Percentiles rank a stretch among this genome's conserved stretches.
phyloP scores from a whole-genome alignment of 2,797 vertebrate species.

The Astyanax mexicanus region DNA sequence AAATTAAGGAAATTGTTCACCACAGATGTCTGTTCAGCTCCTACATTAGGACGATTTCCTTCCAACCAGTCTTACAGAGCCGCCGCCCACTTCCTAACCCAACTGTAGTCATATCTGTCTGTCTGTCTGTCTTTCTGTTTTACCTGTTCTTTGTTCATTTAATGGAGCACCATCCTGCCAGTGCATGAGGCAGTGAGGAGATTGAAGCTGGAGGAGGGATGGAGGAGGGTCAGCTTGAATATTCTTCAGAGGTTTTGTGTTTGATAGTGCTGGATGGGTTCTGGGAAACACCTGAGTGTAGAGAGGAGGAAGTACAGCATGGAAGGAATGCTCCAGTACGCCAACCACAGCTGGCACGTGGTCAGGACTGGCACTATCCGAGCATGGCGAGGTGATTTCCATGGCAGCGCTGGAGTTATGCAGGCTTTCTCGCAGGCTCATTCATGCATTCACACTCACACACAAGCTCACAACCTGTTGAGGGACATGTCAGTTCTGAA shows the following conservation, averaged over 20 bases:
- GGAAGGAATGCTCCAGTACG: slow-evolving; percentile 57
- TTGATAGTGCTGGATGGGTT: slow-evolving; percentile 35
- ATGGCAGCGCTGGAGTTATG: slow-evolving; percentile 5
- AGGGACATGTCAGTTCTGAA: neutral
- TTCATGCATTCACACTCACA: neutral
- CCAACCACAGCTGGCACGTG: slow-evolving; percentile 54
- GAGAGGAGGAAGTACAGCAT: slow-evolving; percentile 58
- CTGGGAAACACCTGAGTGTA: slow-evolving; percentile 55
- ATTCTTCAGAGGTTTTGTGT: neutral
- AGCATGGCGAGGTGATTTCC: neutral
- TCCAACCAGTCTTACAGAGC: neutral
- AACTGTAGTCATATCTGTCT: neutral
- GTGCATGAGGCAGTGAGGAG: neutral
- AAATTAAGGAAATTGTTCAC: slow-evolving; percentile 5
- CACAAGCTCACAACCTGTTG: neutral
- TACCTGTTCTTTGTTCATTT: neutral
- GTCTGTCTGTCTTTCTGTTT: neutral
- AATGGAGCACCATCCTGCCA: neutral
- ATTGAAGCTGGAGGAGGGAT: neutral
- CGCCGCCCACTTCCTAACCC: neutral
- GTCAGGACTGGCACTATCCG: slow-evolving; percentile 32
- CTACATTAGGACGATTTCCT: neutral
- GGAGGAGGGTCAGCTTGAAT: neutral
- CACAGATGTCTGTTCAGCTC: neutral
- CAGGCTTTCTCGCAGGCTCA: neutral